A percentile compares a stretch with the other conserved stretches of the same genome.
Evolutionary conservation across 2,888 invertebrate species (phyloP).

Genomic region (Cerceris rybyensis): DNA sequence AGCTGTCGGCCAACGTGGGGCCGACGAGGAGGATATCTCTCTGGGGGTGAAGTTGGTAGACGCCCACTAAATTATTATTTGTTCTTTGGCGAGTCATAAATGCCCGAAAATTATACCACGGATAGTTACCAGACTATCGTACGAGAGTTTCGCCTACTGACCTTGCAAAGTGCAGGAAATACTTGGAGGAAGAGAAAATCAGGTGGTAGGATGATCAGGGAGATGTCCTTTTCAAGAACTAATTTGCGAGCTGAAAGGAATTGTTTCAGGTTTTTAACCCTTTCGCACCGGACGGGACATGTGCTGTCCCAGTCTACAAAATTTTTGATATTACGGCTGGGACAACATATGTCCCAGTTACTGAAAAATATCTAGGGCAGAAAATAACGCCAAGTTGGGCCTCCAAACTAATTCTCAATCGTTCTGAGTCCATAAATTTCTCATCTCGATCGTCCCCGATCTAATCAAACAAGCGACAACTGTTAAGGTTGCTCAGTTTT

Average conservation of each 20-base stretch:
- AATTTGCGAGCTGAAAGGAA: not conserved
- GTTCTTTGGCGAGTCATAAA: constrained; percentile 80
- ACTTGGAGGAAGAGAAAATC: constrained; percentile 7
- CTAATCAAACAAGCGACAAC: too few relatives aligned
- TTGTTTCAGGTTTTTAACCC: not conserved
- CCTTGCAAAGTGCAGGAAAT: constrained; percentile 51
- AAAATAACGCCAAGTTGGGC: too few relatives aligned
- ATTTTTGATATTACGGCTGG: too few relatives aligned
- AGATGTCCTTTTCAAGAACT: not conserved
- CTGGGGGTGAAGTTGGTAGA: constrained; percentile 69
- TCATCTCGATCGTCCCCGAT: too few relatives aligned
- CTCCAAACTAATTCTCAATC: too few relatives aligned
- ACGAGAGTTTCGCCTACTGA: constrained; percentile 67
- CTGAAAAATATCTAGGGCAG: too few relatives aligned
- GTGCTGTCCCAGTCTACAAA: too few relatives aligned
- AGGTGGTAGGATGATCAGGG: not conserved
- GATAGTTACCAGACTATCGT: constrained; percentile 69
- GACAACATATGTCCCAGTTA: too few relatives aligned
- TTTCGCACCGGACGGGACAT: too few relatives aligned
- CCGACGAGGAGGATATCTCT: constrained; percentile 24
- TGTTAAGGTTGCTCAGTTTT: too few relatives aligned
- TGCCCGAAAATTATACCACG: constrained; percentile 79
- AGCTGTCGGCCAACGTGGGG: constrained; percentile 36
- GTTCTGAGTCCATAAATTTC: too few relatives aligned
- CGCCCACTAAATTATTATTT: constrained; percentile 82